Conservation (phyloP, 2,888 invertebrate species). For the Cryptocephalus moraei region DNA sequence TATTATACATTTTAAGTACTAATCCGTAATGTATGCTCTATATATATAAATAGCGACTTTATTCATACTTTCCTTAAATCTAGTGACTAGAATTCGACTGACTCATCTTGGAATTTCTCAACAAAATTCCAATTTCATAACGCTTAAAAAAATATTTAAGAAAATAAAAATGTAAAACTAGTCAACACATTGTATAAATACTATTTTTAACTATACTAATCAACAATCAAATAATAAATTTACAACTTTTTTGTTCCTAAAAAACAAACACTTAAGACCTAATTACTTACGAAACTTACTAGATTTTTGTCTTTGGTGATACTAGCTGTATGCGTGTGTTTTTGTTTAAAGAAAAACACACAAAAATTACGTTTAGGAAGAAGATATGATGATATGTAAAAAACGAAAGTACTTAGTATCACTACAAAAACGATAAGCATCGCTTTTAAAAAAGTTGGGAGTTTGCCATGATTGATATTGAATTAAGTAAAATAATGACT, state of each 20-base stretch:
- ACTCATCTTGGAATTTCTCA: constrained; percentile 8
- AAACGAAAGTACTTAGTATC: no score
- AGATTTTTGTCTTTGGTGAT: constrained; percentile 11
- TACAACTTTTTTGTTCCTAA: background rate
- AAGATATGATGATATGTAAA: background rate
- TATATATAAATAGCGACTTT: no score
- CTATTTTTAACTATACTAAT: background rate
- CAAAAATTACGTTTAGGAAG: background rate
- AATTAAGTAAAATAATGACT: no score
- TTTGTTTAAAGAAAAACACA: background rate
- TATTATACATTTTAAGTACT: no score
- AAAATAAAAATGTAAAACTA: constrained; percentile 5
- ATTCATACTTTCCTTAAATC: constrained; percentile 5
- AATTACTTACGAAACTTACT: background rate
- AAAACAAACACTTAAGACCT: background rate
- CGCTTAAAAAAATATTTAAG: constrained; percentile 1
- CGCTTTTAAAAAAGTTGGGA: no score
- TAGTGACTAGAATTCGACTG: constrained; percentile 16
- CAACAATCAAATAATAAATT: background rate
- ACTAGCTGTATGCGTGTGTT: constrained; percentile 9
- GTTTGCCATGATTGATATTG: no score
- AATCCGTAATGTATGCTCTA: no score
- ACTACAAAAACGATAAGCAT: no score
- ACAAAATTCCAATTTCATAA: constrained; percentile 4
- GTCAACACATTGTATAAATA: constrained; percentile 3